These are phyloP conservation scores for Apus apus DNA, from an alignment of 2,113 vertebrate genomes.

Conservation along the genomic window DNA sequence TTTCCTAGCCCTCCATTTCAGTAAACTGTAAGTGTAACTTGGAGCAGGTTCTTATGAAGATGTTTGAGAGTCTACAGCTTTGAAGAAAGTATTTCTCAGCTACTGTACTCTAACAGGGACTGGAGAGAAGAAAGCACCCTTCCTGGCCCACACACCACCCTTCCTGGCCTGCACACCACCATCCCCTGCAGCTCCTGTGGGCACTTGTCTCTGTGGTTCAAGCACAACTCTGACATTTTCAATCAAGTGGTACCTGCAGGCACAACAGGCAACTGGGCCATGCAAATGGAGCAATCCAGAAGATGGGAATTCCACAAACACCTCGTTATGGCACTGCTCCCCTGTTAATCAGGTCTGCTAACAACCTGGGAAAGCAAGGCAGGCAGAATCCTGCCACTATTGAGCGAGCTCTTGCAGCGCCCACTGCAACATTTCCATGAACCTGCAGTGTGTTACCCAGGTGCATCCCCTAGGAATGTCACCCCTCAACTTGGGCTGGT, in stretches of 20 bases:
- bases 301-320: not conserved
- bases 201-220: not conserved
- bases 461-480: not conserved
- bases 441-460: not conserved
- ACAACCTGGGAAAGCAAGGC: not conserved
- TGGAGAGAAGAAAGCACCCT: not conserved
- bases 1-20: not conserved
- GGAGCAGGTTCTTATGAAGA: not conserved
- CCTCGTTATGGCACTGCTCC: not conserved
- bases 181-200: not conserved
- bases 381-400: not conserved
- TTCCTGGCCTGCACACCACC: not conserved
- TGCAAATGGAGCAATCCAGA: not conserved
- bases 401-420: not conserved
- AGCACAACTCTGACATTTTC: not conserved
- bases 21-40: not conserved
- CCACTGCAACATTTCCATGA: not conserved
- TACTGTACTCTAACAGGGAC: not conserved
- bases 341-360: not conserved
- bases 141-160: not conserved
- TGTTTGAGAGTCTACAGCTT: not conserved
- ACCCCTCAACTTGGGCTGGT: not conserved
- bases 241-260: rapidly evolving
- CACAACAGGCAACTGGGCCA: not conserved
- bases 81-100: not conserved